Conservation (phyloP, 2,888 invertebrate species). For the Steromphala cineraria region DNA sequence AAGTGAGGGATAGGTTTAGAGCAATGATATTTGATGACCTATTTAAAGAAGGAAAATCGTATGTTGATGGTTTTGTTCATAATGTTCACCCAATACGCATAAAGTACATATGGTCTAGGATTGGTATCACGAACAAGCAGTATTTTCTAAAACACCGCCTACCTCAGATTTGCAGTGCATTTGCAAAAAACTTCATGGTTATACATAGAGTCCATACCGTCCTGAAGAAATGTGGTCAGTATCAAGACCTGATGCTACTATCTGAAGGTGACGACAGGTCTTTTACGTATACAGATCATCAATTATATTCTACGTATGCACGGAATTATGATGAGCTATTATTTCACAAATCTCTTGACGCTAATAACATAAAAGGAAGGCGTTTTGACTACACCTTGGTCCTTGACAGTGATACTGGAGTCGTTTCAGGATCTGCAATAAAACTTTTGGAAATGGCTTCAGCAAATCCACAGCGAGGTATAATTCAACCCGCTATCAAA, state of each 20-base stretch:
- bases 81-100: conserved; percentile 52
- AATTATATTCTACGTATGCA: conserved; percentile 56
- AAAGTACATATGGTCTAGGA: conserved; percentile 60
- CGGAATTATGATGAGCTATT: conserved; percentile 54
- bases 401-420: conserved; percentile 64
- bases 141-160: conserved; percentile 58
- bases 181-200: conserved; percentile 65
- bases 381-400: conserved; percentile 68
- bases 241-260: conserved; percentile 67
- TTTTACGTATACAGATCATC: conserved; percentile 59
- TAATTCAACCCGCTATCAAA: conserved; percentile 68
- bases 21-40: conserved; percentile 59
- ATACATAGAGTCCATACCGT: conserved; percentile 64
- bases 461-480: conserved; percentile 63
- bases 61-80: conserved; percentile 48
- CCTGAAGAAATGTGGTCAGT: conserved; percentile 67
- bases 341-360: conserved; percentile 62
- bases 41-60: conserved; percentile 57
- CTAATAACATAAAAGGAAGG: conserved; percentile 60
- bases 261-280: conserved; percentile 64
- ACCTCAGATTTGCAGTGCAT: conserved; percentile 58
- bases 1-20: conserved; percentile 58
- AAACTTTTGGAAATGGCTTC: conserved; percentile 62
- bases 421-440: conserved; percentile 55
- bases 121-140: conserved; percentile 48